Evolutionary conservation across 2,888 invertebrate species (phyloP), one percentile per base, ranked within the genome.

Genomic region (Latheticus oryzae): DNA sequence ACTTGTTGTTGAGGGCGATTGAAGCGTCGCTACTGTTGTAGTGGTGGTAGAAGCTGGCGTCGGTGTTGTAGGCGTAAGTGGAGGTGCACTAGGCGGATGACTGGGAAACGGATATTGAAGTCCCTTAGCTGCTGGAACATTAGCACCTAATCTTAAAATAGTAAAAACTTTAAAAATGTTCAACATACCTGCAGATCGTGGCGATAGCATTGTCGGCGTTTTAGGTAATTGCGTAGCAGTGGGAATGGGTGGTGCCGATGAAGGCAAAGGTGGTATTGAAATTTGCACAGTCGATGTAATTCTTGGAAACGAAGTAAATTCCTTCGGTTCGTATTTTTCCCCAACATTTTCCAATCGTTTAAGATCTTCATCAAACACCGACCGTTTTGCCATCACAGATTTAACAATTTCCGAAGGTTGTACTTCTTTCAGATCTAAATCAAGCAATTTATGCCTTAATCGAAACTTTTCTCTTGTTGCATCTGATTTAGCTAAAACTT

Each of bases 341-440:
- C 88, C 84, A 54, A 91, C 89, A 71, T 92, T 93, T 77, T 95
- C 95, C 55, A 97, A 82, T 21, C 97, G 84, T 78, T 96, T 95
- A 26, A 91, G 87, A 77, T 97, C 97, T 77, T 97, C 97, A 76
- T 97, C 97, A 78, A 97, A 97, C 47, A 97, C 93, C 43, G 95
- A 95, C 62, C 91, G 88, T 77, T 94, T 93, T 2, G 95, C 93
- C 71, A 97, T 83, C 69, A 97, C 85, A 13, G 94, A 93, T 72
- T 93, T 92, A 24, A 95, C 92, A 70, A 97, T 95, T 70, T 95
- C 95, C 13, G 96, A 96, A 0, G 95, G 96, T 75, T 95, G 93
- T 56, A 91, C 71, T 42, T 72, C 69, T 43, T 65, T 70, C 33
- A 69, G 84, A 74, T 92, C 90, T 57, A 92, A 81, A 69, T 93